phyloP scores from a whole-genome alignment of 1,140 invertebrate genomes.

The Antheraea pernyi region DNA sequence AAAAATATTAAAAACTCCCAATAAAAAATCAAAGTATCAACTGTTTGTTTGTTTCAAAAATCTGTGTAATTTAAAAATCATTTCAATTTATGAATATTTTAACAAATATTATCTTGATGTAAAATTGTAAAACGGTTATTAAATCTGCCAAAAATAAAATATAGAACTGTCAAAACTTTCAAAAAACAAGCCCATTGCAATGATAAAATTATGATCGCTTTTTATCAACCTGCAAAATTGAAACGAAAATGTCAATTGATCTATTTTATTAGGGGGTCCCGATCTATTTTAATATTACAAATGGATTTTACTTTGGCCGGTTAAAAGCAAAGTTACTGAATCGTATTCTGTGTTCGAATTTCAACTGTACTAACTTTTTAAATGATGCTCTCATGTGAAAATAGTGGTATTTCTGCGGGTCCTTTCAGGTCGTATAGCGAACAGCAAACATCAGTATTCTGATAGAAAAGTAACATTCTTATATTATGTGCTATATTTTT shows the following conservation, averaged over 20 bases:
- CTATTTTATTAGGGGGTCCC: conserved; percentile 52
- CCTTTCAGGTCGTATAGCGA: not conserved
- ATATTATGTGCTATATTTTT: no score
- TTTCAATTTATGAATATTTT: no score
- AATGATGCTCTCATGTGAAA: conserved; percentile 23
- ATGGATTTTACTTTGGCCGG: conserved; percentile 48
- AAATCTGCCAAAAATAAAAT: not conserved
- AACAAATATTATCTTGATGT: no score
- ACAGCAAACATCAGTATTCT: not conserved
- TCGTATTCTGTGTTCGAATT: conserved; percentile 56
- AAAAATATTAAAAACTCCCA: no score
- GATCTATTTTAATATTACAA: conserved; percentile 47
- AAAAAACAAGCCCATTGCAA: conserved; percentile 1
- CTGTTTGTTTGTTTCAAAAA: no score
- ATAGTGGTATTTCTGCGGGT: conserved; percentile 1
- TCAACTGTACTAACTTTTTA: conserved; percentile 38
- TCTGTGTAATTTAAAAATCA: no score
- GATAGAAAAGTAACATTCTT: no score
- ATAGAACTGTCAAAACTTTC: not conserved
- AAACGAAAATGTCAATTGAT: conserved; percentile 53
- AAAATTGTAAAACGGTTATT: no score
- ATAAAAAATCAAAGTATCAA: no score
- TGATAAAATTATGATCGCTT: not conserved
- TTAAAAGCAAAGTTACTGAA: conserved; percentile 60
- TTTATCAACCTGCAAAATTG: conserved; percentile 26